A percentile compares a stretch with the other conserved stretches of the same genome.
Evolutionary conservation across 2,113 vertebrate species (phyloP).

Genomic region (Coptodon rendalli): DNA sequence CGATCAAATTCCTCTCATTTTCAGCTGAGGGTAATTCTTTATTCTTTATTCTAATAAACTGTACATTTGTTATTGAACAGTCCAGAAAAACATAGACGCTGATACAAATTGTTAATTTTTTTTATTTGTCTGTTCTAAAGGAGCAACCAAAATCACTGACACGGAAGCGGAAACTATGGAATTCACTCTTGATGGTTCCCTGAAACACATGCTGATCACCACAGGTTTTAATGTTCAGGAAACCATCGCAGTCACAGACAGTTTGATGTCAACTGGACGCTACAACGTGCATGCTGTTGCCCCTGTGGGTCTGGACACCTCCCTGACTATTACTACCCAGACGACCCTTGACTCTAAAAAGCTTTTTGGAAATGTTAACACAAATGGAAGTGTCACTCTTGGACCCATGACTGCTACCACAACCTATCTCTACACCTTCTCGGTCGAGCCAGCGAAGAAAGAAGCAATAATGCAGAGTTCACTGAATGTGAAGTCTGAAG

Average conservation of each 20-base stretch:
- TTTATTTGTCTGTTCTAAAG: constrained; percentile 60
- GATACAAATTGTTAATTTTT: neutral
- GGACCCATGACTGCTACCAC: constrained; percentile 70
- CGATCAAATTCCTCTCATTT: constrained; percentile 78
- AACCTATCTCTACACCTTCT: constrained; percentile 66
- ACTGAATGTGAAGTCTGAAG: constrained; percentile 75
- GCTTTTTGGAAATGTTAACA: constrained; percentile 65
- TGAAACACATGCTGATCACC: constrained; percentile 76
- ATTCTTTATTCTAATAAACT: neutral
- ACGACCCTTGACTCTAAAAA: constrained; percentile 53
- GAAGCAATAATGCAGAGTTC: constrained; percentile 72
- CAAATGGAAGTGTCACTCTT: constrained; percentile 68
- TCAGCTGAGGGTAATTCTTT: constrained; percentile 76
- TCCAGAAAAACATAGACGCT: neutral
- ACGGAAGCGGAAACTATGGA: constrained; percentile 54
- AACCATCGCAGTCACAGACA: constrained; percentile 55
- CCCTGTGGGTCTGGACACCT: constrained; percentile 72
- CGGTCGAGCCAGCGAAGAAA: constrained; percentile 58
- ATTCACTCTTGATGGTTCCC: constrained; percentile 59
- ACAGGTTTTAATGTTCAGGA: constrained; percentile 70
- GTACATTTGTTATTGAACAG: neutral
- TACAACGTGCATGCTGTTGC: constrained; percentile 64
- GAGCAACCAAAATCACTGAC: constrained; percentile 69
- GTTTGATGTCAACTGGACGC: constrained; percentile 54
- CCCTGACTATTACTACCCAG: constrained; percentile 64